A percentile compares a stretch with the other conserved stretches of the same genome.
These are phyloP conservation scores for Halcyon chelicuti DNA, from an alignment of 2,797 vertebrate genomes.

Conservation along the genomic window DNA sequence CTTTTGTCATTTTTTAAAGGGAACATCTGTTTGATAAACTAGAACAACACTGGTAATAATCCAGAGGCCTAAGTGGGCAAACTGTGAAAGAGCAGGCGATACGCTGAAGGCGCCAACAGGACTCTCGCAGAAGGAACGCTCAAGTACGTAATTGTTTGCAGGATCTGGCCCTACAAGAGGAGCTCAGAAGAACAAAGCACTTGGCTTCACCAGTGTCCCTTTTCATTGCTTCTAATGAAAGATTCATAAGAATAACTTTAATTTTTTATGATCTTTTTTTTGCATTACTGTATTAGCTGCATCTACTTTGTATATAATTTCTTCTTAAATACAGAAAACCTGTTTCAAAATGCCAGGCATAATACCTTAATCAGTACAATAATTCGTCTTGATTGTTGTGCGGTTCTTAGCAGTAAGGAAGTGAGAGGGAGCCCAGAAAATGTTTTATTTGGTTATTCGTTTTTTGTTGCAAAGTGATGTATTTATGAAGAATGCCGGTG, in stretches of 20 bases:
- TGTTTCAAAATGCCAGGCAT: constrained; percentile 68
- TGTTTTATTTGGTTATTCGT: background rate
- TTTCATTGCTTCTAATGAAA: constrained; percentile 87
- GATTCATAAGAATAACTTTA: constrained; percentile 86
- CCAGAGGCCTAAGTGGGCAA: background rate
- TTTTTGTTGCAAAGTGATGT: background rate
- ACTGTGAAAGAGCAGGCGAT: constrained; percentile 11
- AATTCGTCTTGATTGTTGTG: constrained; percentile 15
- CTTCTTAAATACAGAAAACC: constrained; percentile 76
- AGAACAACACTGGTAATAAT: constrained; percentile 62
- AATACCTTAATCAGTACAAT: constrained; percentile 50
- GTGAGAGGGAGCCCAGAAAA: background rate
- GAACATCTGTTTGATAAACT: constrained; percentile 78
- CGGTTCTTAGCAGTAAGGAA: background rate
- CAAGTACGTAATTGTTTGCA: constrained; percentile 44
- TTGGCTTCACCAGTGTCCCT: constrained; percentile 77
- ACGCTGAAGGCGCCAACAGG: background rate
- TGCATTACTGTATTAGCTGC: constrained; percentile 78
- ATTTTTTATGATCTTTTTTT: constrained; percentile 85
- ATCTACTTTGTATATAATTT: constrained; percentile 72
- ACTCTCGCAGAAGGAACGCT: constrained; percentile 32
- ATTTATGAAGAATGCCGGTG: background rate
- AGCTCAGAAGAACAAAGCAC: constrained; percentile 78
- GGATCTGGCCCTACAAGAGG: constrained; percentile 72
- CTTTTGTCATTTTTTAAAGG: constrained; percentile 80